Base-by-base conservation (phyloP, 2,113 vertebrate species). In the Ursus arctos region DNA sequence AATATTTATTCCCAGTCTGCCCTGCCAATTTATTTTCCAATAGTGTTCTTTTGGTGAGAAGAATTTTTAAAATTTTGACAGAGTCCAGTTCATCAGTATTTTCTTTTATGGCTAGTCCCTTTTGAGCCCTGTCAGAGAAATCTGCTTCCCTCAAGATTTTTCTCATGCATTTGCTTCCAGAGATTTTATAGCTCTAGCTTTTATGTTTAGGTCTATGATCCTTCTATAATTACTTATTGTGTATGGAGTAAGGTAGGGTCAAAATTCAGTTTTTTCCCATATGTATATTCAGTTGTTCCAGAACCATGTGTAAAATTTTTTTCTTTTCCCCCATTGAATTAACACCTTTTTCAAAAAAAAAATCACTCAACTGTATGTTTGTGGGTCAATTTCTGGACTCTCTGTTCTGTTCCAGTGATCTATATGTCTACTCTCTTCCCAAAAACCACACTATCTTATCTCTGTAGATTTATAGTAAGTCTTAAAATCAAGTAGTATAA, bases 371-470 rank as follows among this genome's bases (percentile, higher is more conserved):
- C n/a, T 71, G 12, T 85, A n/a, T 31, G 26, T 71, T 12, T 95
- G 51, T 92, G 51, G 61, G 5, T 82, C 63, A 96, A 71, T 93
- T 85, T 91, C 77, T 91, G 57, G 53, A 80, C 59, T 72, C 63
- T 93, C 74, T 91, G 40, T 95, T 90, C 88, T 95, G 33, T n/a
- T 83, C 40, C 63, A 92, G 47, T 96, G 82, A 94, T 95, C 92
- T 87, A 11, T 76, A 61, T 51, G 55, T 93, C 86, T 72, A 36
- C 33, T 85, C 59, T 92, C 93, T 88, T 97, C 79, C 95, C 94
- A 96, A 95, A 95, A 95, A 90, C 74, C 55, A 92, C 49, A 80
- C 85, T 96, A 49, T 92, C 77, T 95, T 97, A 96, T 49, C 84
- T 87, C 57, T 92, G 67, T 84, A 84, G 67, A 96, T 96, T 94